Conservation (phyloP, 2,113 vertebrate genomes). For the Gambusia affinis region DNA sequence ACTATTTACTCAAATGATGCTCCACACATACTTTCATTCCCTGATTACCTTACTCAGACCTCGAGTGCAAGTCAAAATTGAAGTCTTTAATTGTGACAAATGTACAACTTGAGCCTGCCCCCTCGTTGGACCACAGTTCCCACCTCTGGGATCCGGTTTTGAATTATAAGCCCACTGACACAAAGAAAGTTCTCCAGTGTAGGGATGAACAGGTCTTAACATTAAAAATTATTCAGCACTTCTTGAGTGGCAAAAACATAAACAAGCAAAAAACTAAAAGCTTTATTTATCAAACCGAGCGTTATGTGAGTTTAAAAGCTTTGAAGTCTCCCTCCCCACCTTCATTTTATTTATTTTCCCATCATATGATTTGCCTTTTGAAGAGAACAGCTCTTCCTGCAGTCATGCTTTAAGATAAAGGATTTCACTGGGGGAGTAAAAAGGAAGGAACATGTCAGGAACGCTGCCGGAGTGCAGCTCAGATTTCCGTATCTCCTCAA, state of each 20-base stretch:
- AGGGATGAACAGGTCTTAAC: background rate
- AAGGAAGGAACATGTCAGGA: slow-evolving; percentile 42
- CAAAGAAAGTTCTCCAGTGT: background rate
- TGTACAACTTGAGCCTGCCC: background rate
- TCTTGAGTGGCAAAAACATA: background rate
- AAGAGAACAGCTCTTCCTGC: slow-evolving; percentile 25
- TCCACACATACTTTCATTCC: background rate
- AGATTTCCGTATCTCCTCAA: slow-evolving; percentile 37
- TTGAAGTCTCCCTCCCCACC: background rate
- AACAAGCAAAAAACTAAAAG: background rate
- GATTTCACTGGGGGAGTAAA: slow-evolving; percentile 30
- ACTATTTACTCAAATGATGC: background rate
- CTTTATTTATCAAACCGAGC: background rate
- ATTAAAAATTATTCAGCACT: background rate
- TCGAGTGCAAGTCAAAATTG: background rate
- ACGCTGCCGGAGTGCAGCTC: slow-evolving; percentile 29
- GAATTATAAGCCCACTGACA: background rate
- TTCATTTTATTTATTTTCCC: background rate
- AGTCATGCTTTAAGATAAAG: slow-evolving; percentile 40
- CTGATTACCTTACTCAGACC: background rate
- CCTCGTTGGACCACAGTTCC: too few relatives aligned
- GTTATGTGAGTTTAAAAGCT: background rate
- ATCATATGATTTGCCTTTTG: slow-evolving; percentile 19
- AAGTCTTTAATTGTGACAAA: background rate
- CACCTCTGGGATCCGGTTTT: too few relatives aligned